These are phyloP conservation scores for Ellobius talpinus DNA, from an alignment of 2,113 vertebrate species.

Conservation along the genomic window DNA sequence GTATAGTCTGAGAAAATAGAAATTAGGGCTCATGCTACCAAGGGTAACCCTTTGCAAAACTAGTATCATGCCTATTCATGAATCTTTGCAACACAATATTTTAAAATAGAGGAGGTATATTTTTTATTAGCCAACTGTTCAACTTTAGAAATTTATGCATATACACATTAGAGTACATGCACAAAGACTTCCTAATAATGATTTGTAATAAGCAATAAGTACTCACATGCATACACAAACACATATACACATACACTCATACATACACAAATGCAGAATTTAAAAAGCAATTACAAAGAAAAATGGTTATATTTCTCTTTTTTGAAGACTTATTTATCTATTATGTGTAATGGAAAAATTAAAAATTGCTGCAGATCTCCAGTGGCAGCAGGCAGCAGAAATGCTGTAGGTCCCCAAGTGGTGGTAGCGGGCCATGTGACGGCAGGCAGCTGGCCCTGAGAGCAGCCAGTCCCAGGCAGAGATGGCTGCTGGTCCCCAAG, in stretches of 20 bases:
- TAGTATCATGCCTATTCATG: background rate
- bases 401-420: too few species aligned
- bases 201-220: slow-evolving; percentile 2
- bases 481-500: too few species aligned
- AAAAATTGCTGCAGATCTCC: too few species aligned
- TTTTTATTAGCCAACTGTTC: background rate
- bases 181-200: background rate
- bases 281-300: background rate
- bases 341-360: too few species aligned
- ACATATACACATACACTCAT: background rate
- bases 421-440: too few species aligned
- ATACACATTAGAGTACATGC: background rate
- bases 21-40: background rate
- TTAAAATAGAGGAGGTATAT: background rate
- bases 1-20: background rate
- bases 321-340: too few species aligned
- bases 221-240: background rate
- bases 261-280: background rate
- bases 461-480: too few species aligned
- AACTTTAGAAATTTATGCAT: background rate
- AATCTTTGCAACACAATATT: background rate
- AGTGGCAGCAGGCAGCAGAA: too few species aligned
- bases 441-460: too few species aligned
- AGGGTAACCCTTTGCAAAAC: background rate
- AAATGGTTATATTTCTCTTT: background rate